A percentile compares a stretch with the other conserved stretches of the same genome.
phyloP scores from a whole-genome alignment of 2,113 vertebrate genomes.

The Tragelaphus buxtoni region DNA sequence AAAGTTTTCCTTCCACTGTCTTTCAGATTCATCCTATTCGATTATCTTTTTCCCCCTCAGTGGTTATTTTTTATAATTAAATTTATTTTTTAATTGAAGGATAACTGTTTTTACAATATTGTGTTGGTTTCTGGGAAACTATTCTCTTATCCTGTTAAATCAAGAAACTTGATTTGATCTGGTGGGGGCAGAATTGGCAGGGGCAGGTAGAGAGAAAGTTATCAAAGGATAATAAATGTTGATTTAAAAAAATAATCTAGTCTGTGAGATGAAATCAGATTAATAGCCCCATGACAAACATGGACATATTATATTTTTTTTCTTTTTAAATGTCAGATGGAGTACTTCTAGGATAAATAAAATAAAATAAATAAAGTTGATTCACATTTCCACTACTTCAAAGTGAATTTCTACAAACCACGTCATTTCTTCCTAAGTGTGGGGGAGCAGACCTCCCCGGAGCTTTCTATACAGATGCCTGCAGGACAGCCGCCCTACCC shows the following conservation, averaged over 20 bases:
- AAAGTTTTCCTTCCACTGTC: not conserved
- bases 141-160: not conserved
- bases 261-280: not conserved
- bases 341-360: not conserved
- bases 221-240: not conserved
- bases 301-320: not conserved
- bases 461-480: not conserved
- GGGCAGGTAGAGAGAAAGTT: not conserved
- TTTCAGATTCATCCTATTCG: not conserved
- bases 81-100: not conserved
- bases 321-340: not conserved
- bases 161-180: not conserved
- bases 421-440: not conserved
- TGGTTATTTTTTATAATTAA: not conserved
- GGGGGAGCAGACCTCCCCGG: not conserved
- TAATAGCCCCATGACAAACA: not conserved
- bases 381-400: not conserved
- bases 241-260: not conserved
- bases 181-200: not conserved
- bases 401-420: not conserved
- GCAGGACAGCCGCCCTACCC: not conserved
- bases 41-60: accelerated
- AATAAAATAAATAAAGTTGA: not conserved
- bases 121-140: not conserved
- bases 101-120: not conserved